Evolutionary conservation across 1,140 invertebrate species (phyloP).

Genomic region (Drosophila varians): DNA sequence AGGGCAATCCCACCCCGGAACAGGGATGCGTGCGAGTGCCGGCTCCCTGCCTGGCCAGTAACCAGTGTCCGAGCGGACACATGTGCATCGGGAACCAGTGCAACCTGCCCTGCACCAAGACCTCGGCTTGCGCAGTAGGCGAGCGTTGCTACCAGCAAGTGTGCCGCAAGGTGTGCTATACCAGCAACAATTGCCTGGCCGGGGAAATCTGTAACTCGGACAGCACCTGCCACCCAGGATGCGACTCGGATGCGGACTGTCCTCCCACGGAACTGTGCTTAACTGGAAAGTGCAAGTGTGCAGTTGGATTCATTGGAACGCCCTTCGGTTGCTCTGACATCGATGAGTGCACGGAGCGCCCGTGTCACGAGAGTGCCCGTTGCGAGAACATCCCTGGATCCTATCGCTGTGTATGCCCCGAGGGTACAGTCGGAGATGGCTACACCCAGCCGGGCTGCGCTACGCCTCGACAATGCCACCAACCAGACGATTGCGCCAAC

Average conservation of each 20-base stretch:
- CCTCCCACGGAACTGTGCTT: slow-evolving; percentile 91
- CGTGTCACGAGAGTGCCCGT: slow-evolving; percentile 91
- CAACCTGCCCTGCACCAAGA: slow-evolving; percentile 89
- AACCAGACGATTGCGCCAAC: slow-evolving; percentile 88
- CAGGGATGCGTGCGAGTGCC: slow-evolving; percentile 93
- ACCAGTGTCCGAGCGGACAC: slow-evolving; percentile 89
- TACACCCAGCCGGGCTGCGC: slow-evolving; percentile 88
- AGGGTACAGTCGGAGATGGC: slow-evolving; percentile 91
- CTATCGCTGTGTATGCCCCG: slow-evolving; percentile 91
- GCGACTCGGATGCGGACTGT: slow-evolving; percentile 92
- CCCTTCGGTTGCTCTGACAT: slow-evolving; percentile 90
- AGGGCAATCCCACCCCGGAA: slow-evolving; percentile 93
- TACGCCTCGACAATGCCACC: slow-evolving; percentile 88
- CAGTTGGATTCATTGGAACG: slow-evolving; percentile 88
- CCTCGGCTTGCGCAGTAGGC: slow-evolving; percentile 90
- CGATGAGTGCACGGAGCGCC: slow-evolving; percentile 90
- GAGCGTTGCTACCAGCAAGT: slow-evolving; percentile 91
- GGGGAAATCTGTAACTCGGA: slow-evolving; percentile 93
- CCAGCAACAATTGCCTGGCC: slow-evolving; percentile 93
- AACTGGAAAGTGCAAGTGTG: slow-evolving; percentile 91
- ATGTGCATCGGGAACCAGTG: slow-evolving; percentile 90
- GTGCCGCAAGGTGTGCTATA: slow-evolving; percentile 93
- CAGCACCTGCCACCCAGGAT: slow-evolving; percentile 92
- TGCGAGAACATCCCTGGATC: slow-evolving; percentile 92
- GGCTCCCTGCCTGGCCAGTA: slow-evolving; percentile 86